Evolutionary conservation across 2,113 vertebrate species (phyloP).

Genomic region (Anoplopoma fimbria): DNA sequence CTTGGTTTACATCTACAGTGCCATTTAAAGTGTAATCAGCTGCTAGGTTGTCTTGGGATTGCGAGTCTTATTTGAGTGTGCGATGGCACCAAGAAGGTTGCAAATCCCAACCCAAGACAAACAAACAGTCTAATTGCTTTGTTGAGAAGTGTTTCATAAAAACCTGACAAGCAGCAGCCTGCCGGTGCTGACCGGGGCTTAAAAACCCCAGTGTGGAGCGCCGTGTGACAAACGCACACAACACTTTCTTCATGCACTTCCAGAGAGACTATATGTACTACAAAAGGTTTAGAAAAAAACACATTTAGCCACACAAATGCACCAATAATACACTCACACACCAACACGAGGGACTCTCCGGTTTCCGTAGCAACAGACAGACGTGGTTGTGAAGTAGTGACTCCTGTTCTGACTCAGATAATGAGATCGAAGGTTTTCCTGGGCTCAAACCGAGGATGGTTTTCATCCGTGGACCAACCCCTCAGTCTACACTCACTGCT

Average conservation of each 20-base stretch:
- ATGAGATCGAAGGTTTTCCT: slow-evolving; percentile 43
- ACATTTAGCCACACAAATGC: slow-evolving; percentile 8
- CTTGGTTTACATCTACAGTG: slow-evolving; percentile 5
- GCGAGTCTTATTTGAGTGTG: background rate
- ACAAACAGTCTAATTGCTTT: slow-evolving; percentile 48
- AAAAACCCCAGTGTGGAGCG: slow-evolving; percentile 23
- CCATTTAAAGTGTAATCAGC: background rate
- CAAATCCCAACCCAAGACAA: slow-evolving; percentile 31
- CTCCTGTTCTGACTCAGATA: slow-evolving; percentile 55
- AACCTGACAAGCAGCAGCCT: slow-evolving; percentile 20
- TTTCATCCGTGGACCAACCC: background rate
- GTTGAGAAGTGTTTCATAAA: slow-evolving; percentile 41
- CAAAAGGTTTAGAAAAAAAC: slow-evolving; percentile 42
- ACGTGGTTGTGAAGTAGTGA: slow-evolving; percentile 38
- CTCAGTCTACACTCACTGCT: background rate
- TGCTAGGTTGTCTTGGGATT: slow-evolving; percentile 21
- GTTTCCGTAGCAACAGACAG: slow-evolving; percentile 65
- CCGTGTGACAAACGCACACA: background rate
- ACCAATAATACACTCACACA: slow-evolving; percentile 16
- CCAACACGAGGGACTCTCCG: slow-evolving; percentile 36
- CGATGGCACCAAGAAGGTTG: slow-evolving; percentile 6
- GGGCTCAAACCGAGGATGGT: background rate
- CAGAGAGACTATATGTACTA: background rate
- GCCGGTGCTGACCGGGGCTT: slow-evolving; percentile 10
- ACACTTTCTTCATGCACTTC: background rate